Percentiles rank a stretch among this genome's conserved stretches.
Conservation (phyloP, 2,888 invertebrate species). For the Oscheius sp. region DNA sequence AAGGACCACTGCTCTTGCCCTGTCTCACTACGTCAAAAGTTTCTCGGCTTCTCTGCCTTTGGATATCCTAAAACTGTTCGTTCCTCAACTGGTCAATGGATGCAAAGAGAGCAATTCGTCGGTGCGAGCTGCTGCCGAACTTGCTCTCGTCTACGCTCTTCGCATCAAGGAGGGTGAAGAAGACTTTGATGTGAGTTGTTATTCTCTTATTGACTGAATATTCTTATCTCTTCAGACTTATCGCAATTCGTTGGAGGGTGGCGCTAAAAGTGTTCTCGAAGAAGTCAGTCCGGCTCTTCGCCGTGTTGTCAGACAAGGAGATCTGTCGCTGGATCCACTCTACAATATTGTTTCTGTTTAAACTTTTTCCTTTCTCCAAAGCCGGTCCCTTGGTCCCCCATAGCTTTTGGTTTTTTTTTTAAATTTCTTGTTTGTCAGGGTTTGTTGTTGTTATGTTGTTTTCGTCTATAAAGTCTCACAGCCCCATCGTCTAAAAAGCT, state of each 20-base stretch:
- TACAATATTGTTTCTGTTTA: slow-evolving; percentile 46
- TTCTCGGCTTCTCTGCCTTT: slow-evolving; percentile 38
- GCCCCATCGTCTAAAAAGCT: too few species aligned
- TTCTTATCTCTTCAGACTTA: slow-evolving; percentile 10
- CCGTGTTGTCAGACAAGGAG: slow-evolving; percentile 51
- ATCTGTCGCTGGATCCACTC: slow-evolving; percentile 50
- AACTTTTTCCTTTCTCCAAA: slow-evolving; percentile 3
- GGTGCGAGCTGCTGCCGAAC: slow-evolving; percentile 92
- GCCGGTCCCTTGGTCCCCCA: neutral
- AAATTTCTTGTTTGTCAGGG: slow-evolving; percentile 5
- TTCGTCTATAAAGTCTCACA: too few species aligned
- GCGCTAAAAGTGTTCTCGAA: slow-evolving; percentile 47
- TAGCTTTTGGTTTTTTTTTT: slow-evolving; percentile 21
- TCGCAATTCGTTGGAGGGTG: slow-evolving; percentile 42
- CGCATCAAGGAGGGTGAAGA: slow-evolving; percentile 81
- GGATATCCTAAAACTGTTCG: slow-evolving; percentile 76
- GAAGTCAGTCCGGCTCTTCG: slow-evolving; percentile 49
- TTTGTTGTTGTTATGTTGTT: slow-evolving; percentile 27
- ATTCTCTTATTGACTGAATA: neutral
- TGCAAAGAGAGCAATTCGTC: slow-evolving; percentile 97
- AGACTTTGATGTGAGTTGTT: slow-evolving; percentile 53
- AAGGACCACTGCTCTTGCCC: slow-evolving; percentile 44
- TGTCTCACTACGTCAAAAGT: slow-evolving; percentile 48
- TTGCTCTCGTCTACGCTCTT: slow-evolving; percentile 88
- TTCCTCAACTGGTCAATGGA: slow-evolving; percentile 94